Conservation (phyloP, 2,797 vertebrate species). For the Pangasius krempfi region DNA sequence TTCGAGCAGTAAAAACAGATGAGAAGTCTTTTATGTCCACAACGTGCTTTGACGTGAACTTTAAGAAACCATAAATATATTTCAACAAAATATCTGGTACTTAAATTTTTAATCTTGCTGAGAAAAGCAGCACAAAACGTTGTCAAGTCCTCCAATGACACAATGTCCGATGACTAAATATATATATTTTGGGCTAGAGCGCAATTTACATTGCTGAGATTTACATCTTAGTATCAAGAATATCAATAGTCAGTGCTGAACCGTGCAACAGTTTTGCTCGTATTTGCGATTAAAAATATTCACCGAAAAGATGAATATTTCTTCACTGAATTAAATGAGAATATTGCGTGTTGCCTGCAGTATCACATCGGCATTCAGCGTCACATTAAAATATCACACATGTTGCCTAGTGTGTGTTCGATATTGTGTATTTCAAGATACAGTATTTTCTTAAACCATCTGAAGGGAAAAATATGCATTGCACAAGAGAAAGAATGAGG, state of each 20-base stretch:
- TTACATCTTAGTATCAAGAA: not conserved
- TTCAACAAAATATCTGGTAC: too few relatives aligned
- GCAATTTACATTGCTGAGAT: too few relatives aligned
- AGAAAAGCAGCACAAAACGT: too few relatives aligned
- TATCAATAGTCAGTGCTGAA: not conserved
- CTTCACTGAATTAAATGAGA: not conserved
- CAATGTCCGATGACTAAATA: not conserved
- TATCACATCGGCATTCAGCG: not conserved
- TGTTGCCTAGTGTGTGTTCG: not conserved
- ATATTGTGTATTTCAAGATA: not conserved
- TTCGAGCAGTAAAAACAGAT: too few relatives aligned
- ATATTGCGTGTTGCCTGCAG: not conserved
- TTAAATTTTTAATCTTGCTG: too few relatives aligned
- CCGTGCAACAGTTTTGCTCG: not conserved
- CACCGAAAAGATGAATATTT: not conserved
- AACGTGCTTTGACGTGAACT: too few relatives aligned
- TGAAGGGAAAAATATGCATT: not conserved
- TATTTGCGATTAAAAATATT: not conserved
- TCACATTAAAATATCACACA: not conserved
- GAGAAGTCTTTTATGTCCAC: too few relatives aligned
- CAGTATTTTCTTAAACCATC: not conserved
- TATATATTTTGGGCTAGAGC: not conserved
- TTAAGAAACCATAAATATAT: too few relatives aligned
- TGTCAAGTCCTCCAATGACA: too few relatives aligned
- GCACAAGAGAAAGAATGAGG: constrained; percentile 24